Conservation (phyloP, 2,113 vertebrate species). For the Stegostoma tigrinum region DNA sequence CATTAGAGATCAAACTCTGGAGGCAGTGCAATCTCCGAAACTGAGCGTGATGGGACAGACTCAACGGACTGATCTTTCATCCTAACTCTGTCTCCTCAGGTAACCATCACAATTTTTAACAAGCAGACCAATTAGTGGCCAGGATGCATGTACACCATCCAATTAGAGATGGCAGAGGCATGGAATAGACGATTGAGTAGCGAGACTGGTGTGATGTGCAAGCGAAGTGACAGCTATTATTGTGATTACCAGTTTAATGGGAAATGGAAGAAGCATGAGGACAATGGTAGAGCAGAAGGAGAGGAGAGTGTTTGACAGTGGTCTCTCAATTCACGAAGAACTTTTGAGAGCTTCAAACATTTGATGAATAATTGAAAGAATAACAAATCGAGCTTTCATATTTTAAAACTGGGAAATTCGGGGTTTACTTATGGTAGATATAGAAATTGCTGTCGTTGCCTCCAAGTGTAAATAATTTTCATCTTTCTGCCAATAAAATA, state of each 20-base stretch:
- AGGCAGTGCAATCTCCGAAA: not conserved
- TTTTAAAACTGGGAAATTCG: too few species aligned
- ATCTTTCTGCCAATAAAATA: too few species aligned
- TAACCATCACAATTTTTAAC: not conserved
- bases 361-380: too few species aligned
- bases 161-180: not conserved
- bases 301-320: not conserved
- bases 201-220: not conserved
- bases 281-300: not conserved
- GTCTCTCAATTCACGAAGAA: too few species aligned
- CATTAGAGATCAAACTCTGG: not conserved
- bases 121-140: not conserved
- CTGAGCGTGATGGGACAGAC: not conserved
- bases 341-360: not conserved
- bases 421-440: too few species aligned
- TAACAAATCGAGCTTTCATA: too few species aligned
- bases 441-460: too few species aligned
- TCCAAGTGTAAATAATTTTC: too few species aligned
- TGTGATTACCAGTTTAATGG: not conserved
- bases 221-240: not conserved
- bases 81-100: too few species aligned
- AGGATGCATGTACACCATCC: not conserved
- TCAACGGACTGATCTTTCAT: too few species aligned
- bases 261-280: not conserved
- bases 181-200: not conserved